Evolutionary conservation across 1,140 invertebrate species (phyloP), one percentile per base, ranked within the genome.

Genomic region (Drosophila guanche): DNA sequence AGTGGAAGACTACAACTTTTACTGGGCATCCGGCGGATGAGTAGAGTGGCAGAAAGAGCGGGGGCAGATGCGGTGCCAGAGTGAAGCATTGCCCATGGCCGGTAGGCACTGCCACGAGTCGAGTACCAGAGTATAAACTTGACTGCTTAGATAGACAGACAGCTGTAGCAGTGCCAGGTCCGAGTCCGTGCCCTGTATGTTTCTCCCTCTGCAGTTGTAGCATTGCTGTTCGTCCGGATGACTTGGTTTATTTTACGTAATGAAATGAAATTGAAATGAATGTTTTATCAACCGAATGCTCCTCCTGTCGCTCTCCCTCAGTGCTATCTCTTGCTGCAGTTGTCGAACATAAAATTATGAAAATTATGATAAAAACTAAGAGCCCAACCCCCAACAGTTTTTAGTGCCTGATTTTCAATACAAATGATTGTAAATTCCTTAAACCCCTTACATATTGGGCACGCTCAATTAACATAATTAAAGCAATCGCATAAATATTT

Each of bases 231-330:
- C 27, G 52, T 14, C 68, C 56, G 81, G 79, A 75, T 81, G 83
- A 85, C 81, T 83, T 79, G 75, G 84, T 88, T 88, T 88, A 88
- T 88, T 88, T 80, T 83, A 83, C 75, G 79, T 88, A 88, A 88
- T 88, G 83, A 88, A 88, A 88, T 88, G 78, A 88, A 88, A 88
- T 88, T 88, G 84, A 83, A 88, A 88, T 89, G 83, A 88, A 88
- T 88, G 75, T 89, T 88, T 88, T 88, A 88, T 89, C 72, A 88
- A 79, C 66, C 77, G 60, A 41, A 58, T 58, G 56, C 56, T 40
- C 33, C 16, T 20, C 29, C 33, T 40, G 37, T 42, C n/a, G n/a
- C n/a, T 37, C 23, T 46, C 23, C 12, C 53, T 45, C 40, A 14
- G 8, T 50, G 8, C 29, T 12, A 23, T 23, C 27, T 16, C 5